Percentiles rank a stretch among this genome's conserved stretches.
Conservation (phyloP, 2,113 vertebrate species). For the Brachionichthys hirsutus region DNA sequence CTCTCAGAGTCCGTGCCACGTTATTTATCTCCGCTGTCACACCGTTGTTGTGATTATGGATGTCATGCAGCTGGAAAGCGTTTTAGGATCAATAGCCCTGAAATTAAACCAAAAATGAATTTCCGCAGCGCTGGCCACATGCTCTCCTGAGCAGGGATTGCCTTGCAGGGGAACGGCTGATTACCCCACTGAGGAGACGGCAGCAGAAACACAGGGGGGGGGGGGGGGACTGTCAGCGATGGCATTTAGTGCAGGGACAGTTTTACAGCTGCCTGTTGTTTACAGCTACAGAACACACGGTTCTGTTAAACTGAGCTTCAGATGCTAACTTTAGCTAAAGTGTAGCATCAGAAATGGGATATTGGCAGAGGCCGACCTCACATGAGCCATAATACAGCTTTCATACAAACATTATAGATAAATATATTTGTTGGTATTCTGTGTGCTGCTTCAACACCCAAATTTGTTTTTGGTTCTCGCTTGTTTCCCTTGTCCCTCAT, state of each 20-base stretch:
- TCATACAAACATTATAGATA: no score
- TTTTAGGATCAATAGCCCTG: slow-evolving; percentile 82
- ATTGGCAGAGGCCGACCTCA: not conserved
- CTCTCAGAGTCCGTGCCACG: slow-evolving; percentile 54
- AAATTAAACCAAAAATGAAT: slow-evolving; percentile 85
- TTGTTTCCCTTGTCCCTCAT: slow-evolving; percentile 60
- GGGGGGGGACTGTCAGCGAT: slow-evolving; percentile 28
- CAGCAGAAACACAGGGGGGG: slow-evolving; percentile 45
- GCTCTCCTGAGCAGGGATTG: slow-evolving; percentile 75
- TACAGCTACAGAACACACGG: not conserved
- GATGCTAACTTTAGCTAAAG: not conserved
- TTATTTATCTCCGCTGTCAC: slow-evolving; percentile 81
- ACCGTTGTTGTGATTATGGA: slow-evolving; percentile 84
- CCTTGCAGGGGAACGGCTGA: slow-evolving; percentile 70
- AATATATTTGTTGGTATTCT: no score
- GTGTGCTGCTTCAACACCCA: no score
- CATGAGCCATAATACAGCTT: no score
- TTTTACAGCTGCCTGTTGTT: not conserved
- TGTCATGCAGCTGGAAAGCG: slow-evolving; percentile 80
- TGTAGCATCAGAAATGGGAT: no score
- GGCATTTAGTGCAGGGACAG: not conserved
- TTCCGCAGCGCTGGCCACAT: slow-evolving; percentile 77
- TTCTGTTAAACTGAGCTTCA: not conserved
- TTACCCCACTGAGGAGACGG: slow-evolving; percentile 65
- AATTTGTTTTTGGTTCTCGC: slow-evolving; percentile 23